Evolutionary conservation across 2,113 vertebrate species (phyloP), one percentile per base, ranked within the genome.

Genomic region (Tenebrosternarchus preto): DNA sequence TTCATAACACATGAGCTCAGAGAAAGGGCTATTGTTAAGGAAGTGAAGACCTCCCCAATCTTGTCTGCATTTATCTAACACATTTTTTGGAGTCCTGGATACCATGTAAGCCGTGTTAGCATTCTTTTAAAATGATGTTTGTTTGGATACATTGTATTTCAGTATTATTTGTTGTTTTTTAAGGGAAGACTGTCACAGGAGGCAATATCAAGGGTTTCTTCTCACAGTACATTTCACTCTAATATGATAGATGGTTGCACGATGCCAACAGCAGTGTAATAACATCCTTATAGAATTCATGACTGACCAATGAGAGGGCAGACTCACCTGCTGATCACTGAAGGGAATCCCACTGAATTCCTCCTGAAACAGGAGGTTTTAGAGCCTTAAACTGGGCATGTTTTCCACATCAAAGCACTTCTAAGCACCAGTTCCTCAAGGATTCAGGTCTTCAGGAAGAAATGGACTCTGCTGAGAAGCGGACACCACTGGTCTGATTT

Each of bases 401-500:
- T 88, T 90, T 93, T 87, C 85, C 74, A 91, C 91, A 91, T 93
- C 92, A 93, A 92, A 92, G 92, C 89, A 39, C 59, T 68, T 78
- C 86, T 77, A 82, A 81, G 85, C 27, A 59, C 31, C 75, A 77
- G 76, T 43, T 85, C 91, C 91, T 91, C 86, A 89, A 88, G 90
- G 89, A 89, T 89, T 86, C 86, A 85, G 84, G 87, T 89, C 89
- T 92, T 87, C 83, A 89, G 89, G 88, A 92, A 90, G 91, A 90
- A 92, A 92, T 92, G 88, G 90, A 90, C 89, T 91, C 88, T 89
- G 86, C 88, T 91, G 87, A 91, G 89, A 91, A 88, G 83, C 78
- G 88, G 87, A 88, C 90, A 90, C 89, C 89, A 88, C 88, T 90
- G 90, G 86, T 89, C 90, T 92, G 87, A 92, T 93, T 93, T 90